These are phyloP conservation scores for Chromobotia macracanthus DNA, from an alignment of 2,797 vertebrate genomes.

Conservation along the genomic window DNA sequence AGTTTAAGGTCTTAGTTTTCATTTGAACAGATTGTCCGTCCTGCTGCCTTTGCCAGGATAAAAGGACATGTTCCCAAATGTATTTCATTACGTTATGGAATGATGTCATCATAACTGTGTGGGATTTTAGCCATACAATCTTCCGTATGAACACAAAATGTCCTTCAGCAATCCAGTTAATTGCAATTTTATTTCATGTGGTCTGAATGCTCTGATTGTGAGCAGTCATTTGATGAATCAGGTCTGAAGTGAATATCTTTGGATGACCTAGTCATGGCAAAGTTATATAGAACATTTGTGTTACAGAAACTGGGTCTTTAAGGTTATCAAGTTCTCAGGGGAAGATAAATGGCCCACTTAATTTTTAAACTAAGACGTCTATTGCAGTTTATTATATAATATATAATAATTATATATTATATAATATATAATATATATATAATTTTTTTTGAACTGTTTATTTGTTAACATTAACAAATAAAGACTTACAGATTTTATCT, in stretches of 20 bases:
- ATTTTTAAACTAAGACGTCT: neutral
- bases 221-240: too few relatives aligned
- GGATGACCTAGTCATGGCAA: neutral
- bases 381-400: neutral
- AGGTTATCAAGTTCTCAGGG: neutral
- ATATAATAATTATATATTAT: neutral
- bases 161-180: neutral
- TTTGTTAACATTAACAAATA: neutral
- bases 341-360: neutral
- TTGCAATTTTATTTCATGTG: neutral
- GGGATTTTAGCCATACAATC: neutral
- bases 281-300: neutral
- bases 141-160: neutral
- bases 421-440: neutral
- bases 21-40: conserved; percentile 33
- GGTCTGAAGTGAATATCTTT: conserved; percentile 9
- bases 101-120: conserved; percentile 14
- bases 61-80: conserved; percentile 4
- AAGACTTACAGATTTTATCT: too few relatives aligned
- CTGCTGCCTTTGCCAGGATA: neutral
- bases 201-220: neutral
- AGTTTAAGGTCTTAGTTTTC: conserved; percentile 6
- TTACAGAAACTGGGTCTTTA: neutral
- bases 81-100: conserved; percentile 12
- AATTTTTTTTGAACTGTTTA: neutral